Evolutionary conservation across 2,888 invertebrate genomes (phyloP), one percentile per base, ranked within the genome.

Genomic region (Seira sanloemensis): DNA sequence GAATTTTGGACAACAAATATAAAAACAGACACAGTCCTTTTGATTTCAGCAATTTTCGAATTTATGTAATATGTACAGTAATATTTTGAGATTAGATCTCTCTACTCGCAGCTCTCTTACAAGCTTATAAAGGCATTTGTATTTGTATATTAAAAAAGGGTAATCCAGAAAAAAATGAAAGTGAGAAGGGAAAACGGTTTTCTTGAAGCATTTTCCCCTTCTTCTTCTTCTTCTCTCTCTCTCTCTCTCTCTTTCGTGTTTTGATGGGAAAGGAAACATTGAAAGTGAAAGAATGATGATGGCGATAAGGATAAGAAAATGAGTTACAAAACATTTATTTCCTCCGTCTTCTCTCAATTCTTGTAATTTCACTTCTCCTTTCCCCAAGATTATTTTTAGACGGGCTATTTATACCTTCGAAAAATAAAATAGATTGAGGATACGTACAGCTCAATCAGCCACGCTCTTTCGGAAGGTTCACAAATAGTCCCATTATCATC

Each of bases 391-490:
- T 76, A 76, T 66, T 76, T 76, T 66, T 66, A 77, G 76, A 77
- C 24, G 25, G 25, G 25, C 50, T 58, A 62, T 62, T 62, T 62
- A 50, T 58, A 73, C 25, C 18, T 67, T 23, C 18, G 62, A 62
- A n/a, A 18, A 23, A 72, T 50, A 54, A 27, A 27, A 27, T 69
- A n/a, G 26, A 27, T 37, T 69, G 69, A 21, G 26, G 69, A 37
- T 27, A 62, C n/a, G 21, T 67, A 76, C 76, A 76, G 37, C 76
- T 76, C 77, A 68, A 77, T 77, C 77, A 77, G 68, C 77, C n/a
- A n/a, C 67, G 66, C 67, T 54, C 25, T 76, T 23, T 65, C 65
- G 21, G 37, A n/a, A 12, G 21, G 62, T 62, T 21, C 19, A 62
- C 62, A 62, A 62, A 62, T 21, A 21, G 7, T 21, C n/a, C 62